Percentiles rank a stretch among this genome's conserved stretches.
Evolutionary conservation across 2,797 vertebrate species (phyloP).

Genomic region (Xiphorhynchus erythropygius): DNA sequence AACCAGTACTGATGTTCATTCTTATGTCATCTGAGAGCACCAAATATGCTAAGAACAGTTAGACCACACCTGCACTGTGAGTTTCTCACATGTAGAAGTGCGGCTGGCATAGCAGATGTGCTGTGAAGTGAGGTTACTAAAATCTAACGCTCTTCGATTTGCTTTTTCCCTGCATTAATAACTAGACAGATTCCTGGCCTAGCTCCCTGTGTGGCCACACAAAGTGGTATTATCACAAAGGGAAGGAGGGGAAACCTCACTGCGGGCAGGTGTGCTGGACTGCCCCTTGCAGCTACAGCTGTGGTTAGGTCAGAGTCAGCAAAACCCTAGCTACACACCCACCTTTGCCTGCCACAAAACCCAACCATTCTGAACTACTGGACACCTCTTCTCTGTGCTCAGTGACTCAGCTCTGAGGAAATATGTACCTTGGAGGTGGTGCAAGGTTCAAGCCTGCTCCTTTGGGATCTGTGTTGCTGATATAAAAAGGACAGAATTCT

Average conservation of each 20-base stretch:
- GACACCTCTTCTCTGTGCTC: accelerated
- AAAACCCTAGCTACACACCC: background rate
- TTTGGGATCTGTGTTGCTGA: background rate
- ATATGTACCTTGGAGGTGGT: background rate
- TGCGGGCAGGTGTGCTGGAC: accelerated
- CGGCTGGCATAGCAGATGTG: background rate
- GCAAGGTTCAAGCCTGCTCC: accelerated
- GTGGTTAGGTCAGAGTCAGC: background rate
- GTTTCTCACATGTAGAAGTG: background rate
- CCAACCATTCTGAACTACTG: too few relatives aligned
- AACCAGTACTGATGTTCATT: background rate
- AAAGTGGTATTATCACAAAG: accelerated
- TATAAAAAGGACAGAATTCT: background rate
- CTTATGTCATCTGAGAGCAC: background rate
- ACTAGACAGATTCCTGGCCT: background rate
- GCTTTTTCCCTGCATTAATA: background rate
- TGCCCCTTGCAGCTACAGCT: background rate
- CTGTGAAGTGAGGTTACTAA: background rate
- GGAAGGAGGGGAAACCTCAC: background rate
- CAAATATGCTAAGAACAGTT: background rate
- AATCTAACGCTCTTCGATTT: background rate
- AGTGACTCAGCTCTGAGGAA: background rate
- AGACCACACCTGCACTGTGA: background rate
- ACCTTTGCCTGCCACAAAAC: background rate
- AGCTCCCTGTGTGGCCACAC: background rate